Conservation (phyloP, 2,888 invertebrate species). For the Eupithecia abbreviata region DNA sequence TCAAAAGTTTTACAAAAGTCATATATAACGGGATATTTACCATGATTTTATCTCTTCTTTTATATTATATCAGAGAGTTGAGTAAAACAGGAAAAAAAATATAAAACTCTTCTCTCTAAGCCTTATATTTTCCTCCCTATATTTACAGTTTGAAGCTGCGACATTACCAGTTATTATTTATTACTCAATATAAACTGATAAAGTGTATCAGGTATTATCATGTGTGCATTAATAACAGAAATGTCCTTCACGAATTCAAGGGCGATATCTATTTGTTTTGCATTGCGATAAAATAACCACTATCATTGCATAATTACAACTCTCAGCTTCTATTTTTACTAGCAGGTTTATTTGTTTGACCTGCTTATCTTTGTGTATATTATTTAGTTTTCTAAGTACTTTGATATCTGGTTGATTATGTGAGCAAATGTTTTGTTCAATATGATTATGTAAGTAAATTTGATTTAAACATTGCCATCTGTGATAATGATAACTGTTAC, state of each 20-base stretch:
- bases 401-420: neutral
- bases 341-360: constrained; percentile 19
- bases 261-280: constrained; percentile 45
- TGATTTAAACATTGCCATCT: neutral
- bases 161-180: constrained; percentile 10
- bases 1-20: too few relatives aligned
- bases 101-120: neutral
- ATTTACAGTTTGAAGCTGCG: neutral
- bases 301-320: constrained; percentile 34
- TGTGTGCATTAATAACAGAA: constrained; percentile 45
- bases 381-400: constrained; percentile 9
- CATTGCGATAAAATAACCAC: constrained; percentile 23
- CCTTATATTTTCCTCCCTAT: too few relatives aligned
- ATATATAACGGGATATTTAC: too few relatives aligned
- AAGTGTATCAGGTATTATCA: constrained; percentile 43
- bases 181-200: constrained; percentile 26
- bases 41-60: too few relatives aligned
- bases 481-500: neutral
- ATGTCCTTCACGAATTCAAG: constrained; percentile 60
- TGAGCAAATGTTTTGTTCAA: constrained; percentile 5
- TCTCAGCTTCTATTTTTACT: constrained; percentile 24
- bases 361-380: constrained; percentile 28
- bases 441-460: neutral
- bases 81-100: too few relatives aligned
- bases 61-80: too few relatives aligned